Evolutionary conservation across 1,140 invertebrate genomes (phyloP).

Genomic region (Coptotermes formosanus): DNA sequence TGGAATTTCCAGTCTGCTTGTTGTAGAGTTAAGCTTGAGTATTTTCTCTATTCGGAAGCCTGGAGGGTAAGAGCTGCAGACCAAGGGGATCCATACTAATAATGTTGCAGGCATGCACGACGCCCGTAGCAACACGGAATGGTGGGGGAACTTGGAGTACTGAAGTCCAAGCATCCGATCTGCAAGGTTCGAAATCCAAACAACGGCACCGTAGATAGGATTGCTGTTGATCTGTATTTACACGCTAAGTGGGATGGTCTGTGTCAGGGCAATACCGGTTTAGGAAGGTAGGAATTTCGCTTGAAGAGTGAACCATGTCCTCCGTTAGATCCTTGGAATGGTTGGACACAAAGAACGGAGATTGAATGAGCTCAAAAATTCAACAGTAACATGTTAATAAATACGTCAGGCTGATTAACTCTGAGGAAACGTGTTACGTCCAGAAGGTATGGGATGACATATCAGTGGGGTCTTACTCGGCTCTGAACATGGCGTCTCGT

Average conservation of each 20-base stretch:
- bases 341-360: too few species aligned
- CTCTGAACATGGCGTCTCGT: too few species aligned
- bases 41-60: conserved; percentile 1
- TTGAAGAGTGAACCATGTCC: conserved; percentile 1
- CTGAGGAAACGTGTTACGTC: too few species aligned
- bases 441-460: too few species aligned
- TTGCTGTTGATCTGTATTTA: neutral
- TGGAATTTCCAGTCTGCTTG: conserved; percentile 15
- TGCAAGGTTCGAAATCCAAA: neutral
- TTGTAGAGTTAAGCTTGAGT: neutral
- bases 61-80: neutral
- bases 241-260: neutral
- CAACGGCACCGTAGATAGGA: neutral
- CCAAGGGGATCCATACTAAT: conserved; percentile 12
- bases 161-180: neutral
- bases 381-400: too few species aligned
- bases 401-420: too few species aligned
- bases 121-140: neutral
- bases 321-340: too few species aligned
- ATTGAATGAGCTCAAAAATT: too few species aligned
- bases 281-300: neutral
- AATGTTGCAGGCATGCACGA: conserved; percentile 3
- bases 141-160: neutral
- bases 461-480: too few species aligned
- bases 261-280: neutral